Percentiles rank a stretch among this genome's conserved stretches.
Conservation (phyloP, 1,140 invertebrate genomes). For the Drosophila quadrilineata region DNA sequence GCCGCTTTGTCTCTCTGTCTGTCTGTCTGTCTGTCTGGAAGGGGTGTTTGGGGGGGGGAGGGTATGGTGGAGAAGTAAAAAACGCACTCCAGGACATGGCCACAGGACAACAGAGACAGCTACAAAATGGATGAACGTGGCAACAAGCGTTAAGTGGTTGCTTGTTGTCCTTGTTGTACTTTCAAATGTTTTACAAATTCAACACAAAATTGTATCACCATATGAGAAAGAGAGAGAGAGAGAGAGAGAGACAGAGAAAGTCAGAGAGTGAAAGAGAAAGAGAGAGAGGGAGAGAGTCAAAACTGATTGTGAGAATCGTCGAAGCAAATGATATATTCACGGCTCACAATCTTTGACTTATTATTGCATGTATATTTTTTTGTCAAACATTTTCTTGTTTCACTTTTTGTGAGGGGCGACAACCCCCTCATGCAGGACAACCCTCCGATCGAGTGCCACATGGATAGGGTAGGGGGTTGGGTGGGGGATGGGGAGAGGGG, state of each 20-base stretch:
- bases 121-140: constrained; percentile 66
- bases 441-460: constrained; percentile 17
- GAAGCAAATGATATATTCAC: constrained; percentile 1
- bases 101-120: constrained; percentile 41
- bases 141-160: constrained; percentile 72
- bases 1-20: constrained; percentile 38
- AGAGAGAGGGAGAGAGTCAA: neutral
- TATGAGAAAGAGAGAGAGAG: neutral
- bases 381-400: neutral
- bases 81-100: constrained; percentile 59
- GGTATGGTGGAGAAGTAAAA: neutral
- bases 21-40: neutral
- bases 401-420: neutral
- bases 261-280: neutral
- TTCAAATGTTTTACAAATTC: constrained; percentile 71
- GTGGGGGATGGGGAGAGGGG: neutral
- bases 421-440: neutral
- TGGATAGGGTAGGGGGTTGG: neutral
- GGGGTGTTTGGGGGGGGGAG: neutral
- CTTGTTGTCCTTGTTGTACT: constrained; percentile 66
- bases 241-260: neutral
- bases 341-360: neutral
- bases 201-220: constrained; percentile 50
- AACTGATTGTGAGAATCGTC: constrained; percentile 17
- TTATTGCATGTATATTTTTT: neutral